phyloP scores from a whole-genome alignment of 2,888 invertebrate species.

The Ischnus inquisitorius region DNA sequence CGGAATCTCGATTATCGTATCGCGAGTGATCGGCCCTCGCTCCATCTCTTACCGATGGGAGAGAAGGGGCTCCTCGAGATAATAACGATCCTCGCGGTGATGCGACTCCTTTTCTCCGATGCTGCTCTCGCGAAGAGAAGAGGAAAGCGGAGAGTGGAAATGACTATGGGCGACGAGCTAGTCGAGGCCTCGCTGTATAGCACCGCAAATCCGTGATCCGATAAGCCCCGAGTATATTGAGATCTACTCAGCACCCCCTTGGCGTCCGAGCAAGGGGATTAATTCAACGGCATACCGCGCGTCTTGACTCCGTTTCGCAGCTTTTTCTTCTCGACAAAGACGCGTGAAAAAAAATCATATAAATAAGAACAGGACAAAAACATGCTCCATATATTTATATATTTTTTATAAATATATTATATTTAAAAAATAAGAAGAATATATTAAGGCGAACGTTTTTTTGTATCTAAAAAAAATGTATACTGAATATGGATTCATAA shows the following conservation, averaged over 20 bases:
- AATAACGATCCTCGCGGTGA: constrained; percentile 20
- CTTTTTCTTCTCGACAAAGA: background rate
- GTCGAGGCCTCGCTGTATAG: constrained; percentile 48
- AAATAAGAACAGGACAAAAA: too few species aligned
- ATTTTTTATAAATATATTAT: too few species aligned
- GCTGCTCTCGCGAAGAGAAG: constrained; percentile 2
- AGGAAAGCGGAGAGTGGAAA: constrained; percentile 71
- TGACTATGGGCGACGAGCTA: constrained; percentile 74
- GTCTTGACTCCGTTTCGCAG: background rate
- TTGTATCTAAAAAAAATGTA: background rate
- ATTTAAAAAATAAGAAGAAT: too few species aligned
- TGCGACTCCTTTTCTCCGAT: background rate
- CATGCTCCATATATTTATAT: too few species aligned
- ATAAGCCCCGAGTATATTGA: constrained; percentile 79
- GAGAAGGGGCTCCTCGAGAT: background rate
- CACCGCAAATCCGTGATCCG: constrained; percentile 79
- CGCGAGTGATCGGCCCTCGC: constrained; percentile 31
- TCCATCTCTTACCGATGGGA: constrained; percentile 25
- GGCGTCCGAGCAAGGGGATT: constrained; percentile 48
- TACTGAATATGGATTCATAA: too few species aligned
- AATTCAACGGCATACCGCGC: constrained; percentile 49
- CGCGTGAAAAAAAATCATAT: background rate
- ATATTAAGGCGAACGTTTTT: too few species aligned
- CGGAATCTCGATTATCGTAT: constrained; percentile 37
- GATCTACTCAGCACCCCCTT: constrained; percentile 72